Conservation (phyloP, 1,140 invertebrate genomes). For the Nymphalis io region DNA sequence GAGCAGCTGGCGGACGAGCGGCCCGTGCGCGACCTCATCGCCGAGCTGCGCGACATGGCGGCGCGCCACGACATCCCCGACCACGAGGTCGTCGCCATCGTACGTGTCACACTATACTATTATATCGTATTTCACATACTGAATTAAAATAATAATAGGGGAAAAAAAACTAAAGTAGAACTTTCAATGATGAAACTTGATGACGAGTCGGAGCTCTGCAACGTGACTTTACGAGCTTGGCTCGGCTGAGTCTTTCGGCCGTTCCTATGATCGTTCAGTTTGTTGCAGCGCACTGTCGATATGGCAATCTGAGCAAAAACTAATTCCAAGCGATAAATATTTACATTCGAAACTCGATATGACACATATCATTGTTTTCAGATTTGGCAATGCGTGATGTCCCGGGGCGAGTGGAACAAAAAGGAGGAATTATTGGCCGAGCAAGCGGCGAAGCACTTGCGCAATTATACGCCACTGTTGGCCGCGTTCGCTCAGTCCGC, state of each 20-base stretch:
- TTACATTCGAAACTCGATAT: background rate
- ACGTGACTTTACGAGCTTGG: constrained; percentile 33
- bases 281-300: constrained; percentile 52
- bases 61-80: constrained; percentile 90
- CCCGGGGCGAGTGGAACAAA: constrained; percentile 97
- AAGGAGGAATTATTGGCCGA: constrained; percentile 98
- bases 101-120: constrained; percentile 74
- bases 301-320: constrained; percentile 64
- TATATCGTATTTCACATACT: background rate
- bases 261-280: constrained; percentile 31
- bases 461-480: constrained; percentile 91
- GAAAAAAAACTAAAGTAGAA: background rate
- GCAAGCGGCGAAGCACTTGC: constrained; percentile 95
- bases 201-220: constrained; percentile 68
- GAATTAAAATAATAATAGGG: background rate
- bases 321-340: background rate
- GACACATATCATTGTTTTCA: constrained; percentile 44
- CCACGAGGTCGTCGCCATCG: constrained; percentile 92
- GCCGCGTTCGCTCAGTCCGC: constrained; percentile 91
- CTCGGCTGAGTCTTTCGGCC: constrained; percentile 59
- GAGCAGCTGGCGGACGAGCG: constrained; percentile 92
- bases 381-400: constrained; percentile 97
- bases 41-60: constrained; percentile 92
- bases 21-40: constrained; percentile 89
- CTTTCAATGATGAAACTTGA: constrained; percentile 69